Evolutionary conservation across 2,888 invertebrate species (phyloP), one percentile per base, ranked within the genome.

Genomic region (Apamea epomidion): DNA sequence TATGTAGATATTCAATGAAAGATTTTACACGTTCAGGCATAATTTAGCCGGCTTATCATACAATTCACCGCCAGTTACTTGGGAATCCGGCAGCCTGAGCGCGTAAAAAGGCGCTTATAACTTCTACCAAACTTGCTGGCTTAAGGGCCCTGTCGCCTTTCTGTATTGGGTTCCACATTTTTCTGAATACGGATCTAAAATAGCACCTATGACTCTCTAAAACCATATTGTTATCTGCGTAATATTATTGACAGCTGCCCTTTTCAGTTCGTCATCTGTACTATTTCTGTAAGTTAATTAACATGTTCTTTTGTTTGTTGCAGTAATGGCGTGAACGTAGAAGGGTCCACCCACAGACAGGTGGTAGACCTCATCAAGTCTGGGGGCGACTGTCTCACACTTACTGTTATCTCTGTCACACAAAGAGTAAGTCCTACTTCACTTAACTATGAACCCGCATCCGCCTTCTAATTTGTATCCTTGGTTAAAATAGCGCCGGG

Each of bases 311-410:
- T 58, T 62, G 25, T 25, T 93, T 94, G 89, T 98, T 98, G n/a
- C 97, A 99, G 99, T 88, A 99, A 99, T 97, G 99, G 99, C 89
- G 98, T 99, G 85, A 99, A 99, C 97, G 99, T 99, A 25, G 99
- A 99, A 97, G 99, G 99, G 74, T 98, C 99, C n/a, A 99, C 99
- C 65, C 99, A 99, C 97, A 99, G 99, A 93, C 99, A 99, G 97
- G 99, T 99, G 85, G 99, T 99, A 69, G 99, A 99, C 97, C 98
- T 99, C 90, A 99, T 99, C 92, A 99, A 99, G 95, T 99, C 99
- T 25, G 99, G 99, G 5, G 99, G 99, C 32, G 99, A 99, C 96
- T 99, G 99, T 87, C 97, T 99, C 87, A 99, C 99, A 45, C 98
- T 99, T 78, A 99, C 99, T 82, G 99, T 99, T 86, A 99, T 99